phyloP scores from a whole-genome alignment of 2,113 vertebrate genomes.

The Oenanthe oenanthe region DNA sequence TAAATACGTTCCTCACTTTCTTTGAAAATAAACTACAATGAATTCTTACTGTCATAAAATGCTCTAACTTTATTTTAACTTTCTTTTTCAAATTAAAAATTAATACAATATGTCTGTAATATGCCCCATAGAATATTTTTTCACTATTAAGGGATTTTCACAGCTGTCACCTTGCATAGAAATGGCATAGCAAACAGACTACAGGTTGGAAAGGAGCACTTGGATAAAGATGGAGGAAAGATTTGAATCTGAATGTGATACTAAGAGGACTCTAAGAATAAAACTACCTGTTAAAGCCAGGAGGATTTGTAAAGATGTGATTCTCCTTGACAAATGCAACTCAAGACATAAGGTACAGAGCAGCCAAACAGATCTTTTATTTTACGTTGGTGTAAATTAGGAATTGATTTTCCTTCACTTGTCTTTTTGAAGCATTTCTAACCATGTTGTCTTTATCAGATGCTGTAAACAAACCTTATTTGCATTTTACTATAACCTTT shows the following conservation, averaged over 20 bases:
- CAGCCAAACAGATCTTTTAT: background rate
- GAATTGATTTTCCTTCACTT: slow-evolving; percentile 61
- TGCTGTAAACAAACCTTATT: background rate
- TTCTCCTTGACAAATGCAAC: slow-evolving; percentile 40
- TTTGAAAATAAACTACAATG: rapidly evolving
- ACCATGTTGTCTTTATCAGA: slow-evolving; percentile 10
- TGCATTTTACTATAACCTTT: slow-evolving; percentile 27
- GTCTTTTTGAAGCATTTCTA: slow-evolving; percentile 7
- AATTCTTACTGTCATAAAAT: background rate
- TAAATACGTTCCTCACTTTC: background rate
- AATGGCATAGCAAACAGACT: background rate
- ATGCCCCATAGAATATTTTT: background rate
- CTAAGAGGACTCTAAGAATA: background rate
- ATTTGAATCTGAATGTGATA: background rate
- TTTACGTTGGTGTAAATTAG: slow-evolving; percentile 22
- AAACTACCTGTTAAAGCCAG: background rate
- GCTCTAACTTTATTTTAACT: rapidly evolving
- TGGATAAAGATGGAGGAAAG: background rate
- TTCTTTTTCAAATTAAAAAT: background rate
- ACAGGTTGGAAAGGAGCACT: background rate
- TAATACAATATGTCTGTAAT: background rate
- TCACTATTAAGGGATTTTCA: background rate
- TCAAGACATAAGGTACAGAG: background rate
- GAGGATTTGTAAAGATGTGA: background rate
- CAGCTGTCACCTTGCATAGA: background rate